Conservation (phyloP, 2,888 invertebrate species). For the Dione juno region DNA sequence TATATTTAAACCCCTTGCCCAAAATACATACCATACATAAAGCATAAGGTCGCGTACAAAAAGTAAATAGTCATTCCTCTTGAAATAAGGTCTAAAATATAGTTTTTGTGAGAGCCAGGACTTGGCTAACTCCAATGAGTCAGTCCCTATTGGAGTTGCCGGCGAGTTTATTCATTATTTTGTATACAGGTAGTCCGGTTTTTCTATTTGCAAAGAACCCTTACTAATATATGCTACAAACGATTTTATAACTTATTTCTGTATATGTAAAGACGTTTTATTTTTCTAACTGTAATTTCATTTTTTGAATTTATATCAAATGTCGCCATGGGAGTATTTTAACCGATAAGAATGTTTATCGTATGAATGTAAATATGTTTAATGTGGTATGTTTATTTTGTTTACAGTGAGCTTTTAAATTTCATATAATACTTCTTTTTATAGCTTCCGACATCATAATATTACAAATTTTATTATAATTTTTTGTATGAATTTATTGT, state of each 20-base stretch:
- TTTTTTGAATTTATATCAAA: constrained; percentile 6
- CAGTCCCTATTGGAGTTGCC: constrained; percentile 4
- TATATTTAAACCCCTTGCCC: constrained; percentile 17
- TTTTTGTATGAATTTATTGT: neutral
- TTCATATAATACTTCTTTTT: neutral
- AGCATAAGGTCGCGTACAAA: neutral
- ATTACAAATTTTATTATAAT: neutral
- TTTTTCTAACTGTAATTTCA: neutral
- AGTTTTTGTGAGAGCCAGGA: neutral
- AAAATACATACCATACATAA: constrained; percentile 16
- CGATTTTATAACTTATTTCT: constrained; percentile 2
- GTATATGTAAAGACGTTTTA: neutral
- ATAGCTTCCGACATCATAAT: neutral
- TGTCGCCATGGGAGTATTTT: neutral
- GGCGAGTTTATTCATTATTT: constrained; percentile 33
- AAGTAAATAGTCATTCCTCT: neutral
- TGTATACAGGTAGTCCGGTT: constrained; percentile 37
- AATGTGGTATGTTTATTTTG: constrained; percentile 2
- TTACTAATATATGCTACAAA: neutral
- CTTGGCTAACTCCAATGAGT: constrained; percentile 13
- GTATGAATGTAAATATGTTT: constrained; percentile 13
- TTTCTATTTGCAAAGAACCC: constrained; percentile 25
- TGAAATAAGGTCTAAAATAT: constrained; percentile 18
- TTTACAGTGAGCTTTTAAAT: neutral
- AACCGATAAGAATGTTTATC: neutral